Evolutionary conservation across 2,888 invertebrate species (phyloP).

Genomic region (Epinotia brunnichana): DNA sequence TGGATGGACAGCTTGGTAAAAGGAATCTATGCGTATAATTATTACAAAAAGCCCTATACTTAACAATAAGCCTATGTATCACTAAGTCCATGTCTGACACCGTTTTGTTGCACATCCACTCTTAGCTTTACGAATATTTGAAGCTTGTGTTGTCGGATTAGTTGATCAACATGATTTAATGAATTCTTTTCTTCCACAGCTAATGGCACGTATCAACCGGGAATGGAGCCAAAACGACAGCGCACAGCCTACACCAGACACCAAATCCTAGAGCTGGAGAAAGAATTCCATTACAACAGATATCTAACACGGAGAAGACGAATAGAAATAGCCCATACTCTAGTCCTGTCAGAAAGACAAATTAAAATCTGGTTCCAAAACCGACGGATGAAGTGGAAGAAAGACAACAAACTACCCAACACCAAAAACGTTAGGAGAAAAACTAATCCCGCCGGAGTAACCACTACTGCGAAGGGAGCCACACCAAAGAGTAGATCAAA

Average conservation of each 20-base stretch:
- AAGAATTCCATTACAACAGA: constrained; percentile 98
- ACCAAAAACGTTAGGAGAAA: constrained; percentile 90
- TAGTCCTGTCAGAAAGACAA: constrained; percentile 95
- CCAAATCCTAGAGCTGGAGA: constrained; percentile 98
- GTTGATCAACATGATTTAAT: neutral
- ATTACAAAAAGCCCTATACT: neutral
- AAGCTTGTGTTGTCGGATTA: neutral
- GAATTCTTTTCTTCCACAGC: constrained; percentile 85
- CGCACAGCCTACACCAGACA: constrained; percentile 98
- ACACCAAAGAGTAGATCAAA: constrained; percentile 88
- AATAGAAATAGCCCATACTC: constrained; percentile 98
- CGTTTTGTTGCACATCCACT: too few relatives aligned
- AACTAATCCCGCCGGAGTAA: constrained; percentile 89
- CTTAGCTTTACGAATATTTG: neutral
- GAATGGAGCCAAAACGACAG: constrained; percentile 97
- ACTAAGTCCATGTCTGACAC: too few relatives aligned
- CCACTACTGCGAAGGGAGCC: constrained; percentile 83
- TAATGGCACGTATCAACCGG: constrained; percentile 93
- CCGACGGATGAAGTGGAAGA: constrained; percentile 90
- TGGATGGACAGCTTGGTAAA: neutral
- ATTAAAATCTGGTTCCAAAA: constrained; percentile 96
- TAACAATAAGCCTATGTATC: neutral
- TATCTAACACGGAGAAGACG: constrained; percentile 97
- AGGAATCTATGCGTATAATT: neutral
- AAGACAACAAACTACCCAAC: constrained; percentile 93